Conservation (phyloP, 2,797 vertebrate genomes). For the Paguma larvata region DNA sequence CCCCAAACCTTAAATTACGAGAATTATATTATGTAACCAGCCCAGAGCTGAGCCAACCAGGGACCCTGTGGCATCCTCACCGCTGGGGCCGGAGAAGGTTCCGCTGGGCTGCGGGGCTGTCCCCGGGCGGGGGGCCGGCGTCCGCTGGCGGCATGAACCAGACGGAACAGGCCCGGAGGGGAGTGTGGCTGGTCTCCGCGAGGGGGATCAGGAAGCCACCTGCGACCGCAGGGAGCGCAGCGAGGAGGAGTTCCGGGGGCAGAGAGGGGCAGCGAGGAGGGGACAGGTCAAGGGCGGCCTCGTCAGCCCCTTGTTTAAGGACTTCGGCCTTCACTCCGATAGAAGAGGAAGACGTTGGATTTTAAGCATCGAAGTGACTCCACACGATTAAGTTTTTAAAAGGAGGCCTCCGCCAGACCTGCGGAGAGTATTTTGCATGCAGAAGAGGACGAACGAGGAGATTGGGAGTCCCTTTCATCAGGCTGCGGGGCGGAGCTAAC, state of each 20-base stretch:
- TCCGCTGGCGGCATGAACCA: no score
- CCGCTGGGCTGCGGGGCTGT: accelerated
- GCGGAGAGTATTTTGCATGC: neutral
- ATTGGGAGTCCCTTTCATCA: neutral
- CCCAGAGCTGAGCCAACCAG: neutral
- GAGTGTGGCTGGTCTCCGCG: neutral
- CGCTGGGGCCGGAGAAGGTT: accelerated
- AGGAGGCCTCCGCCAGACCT: neutral
- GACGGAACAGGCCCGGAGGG: neutral
- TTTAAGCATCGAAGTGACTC: neutral
- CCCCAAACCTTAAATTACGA: neutral
- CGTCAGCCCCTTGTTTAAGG: neutral
- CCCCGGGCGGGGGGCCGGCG: neutral
- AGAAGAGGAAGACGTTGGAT: neutral
- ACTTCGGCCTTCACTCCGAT: neutral
- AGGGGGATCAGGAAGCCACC: neutral
- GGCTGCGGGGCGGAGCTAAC: no score
- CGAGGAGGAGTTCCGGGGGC: neutral
- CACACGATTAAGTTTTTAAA: no score
- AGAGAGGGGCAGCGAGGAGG: neutral
- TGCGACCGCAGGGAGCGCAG: no score
- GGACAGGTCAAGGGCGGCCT: no score
- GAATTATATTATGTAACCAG: neutral
- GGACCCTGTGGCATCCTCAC: neutral
- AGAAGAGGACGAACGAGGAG: neutral